phyloP scores from a whole-genome alignment of 2,797 vertebrate species.

The Myotis planiceps region DNA sequence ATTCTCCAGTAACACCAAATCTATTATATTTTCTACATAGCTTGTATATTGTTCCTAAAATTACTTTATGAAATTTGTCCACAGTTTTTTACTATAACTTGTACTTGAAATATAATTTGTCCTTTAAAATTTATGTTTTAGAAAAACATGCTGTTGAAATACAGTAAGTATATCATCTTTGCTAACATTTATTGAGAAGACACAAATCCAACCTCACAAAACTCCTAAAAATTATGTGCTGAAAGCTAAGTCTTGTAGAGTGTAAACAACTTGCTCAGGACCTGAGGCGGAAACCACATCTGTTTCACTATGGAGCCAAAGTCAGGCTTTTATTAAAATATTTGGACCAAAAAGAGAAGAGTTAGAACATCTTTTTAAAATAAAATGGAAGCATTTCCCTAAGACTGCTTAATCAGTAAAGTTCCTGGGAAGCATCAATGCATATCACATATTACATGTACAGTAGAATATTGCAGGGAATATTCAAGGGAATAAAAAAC shows the following conservation, averaged over 20 bases:
- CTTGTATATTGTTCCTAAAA: background rate
- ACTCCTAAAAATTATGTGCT: background rate
- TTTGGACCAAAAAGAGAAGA: background rate
- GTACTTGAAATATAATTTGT: background rate
- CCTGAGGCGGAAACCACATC: background rate
- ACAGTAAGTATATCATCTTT: background rate
- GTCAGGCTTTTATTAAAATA: background rate
- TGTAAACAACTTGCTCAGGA: background rate
- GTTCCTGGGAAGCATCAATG: background rate
- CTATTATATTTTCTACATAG: background rate
- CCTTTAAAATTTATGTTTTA: background rate
- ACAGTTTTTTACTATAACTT: background rate
- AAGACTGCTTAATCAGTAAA: background rate
- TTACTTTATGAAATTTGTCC: background rate
- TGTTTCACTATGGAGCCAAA: background rate
- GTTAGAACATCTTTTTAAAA: background rate
- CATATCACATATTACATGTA: background rate
- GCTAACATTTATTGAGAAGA: background rate
- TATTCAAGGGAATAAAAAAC: background rate
- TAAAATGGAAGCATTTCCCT: background rate
- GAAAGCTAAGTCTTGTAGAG: background rate
- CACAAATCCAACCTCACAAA: background rate
- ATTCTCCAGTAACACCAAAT: background rate
- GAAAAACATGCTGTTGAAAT: background rate
- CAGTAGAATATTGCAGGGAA: background rate